Base-by-base conservation (phyloP, 2,113 vertebrate genomes). In the Hydropotes inermis region DNA sequence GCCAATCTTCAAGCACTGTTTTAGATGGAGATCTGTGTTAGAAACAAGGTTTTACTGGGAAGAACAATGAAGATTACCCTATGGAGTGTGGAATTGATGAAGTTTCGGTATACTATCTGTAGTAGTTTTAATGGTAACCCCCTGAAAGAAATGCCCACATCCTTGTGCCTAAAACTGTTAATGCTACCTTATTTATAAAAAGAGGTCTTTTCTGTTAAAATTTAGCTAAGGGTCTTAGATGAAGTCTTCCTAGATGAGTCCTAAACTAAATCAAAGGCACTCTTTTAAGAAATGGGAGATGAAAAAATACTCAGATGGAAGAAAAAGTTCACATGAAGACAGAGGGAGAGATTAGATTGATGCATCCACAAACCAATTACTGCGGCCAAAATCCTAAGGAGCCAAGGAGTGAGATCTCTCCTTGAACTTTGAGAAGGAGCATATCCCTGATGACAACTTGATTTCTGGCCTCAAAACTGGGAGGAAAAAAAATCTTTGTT, bases 391-490 rank as follows among this genome's bases (percentile, higher is more conserved):
- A 60, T 11, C 12, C 45, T 3, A 8, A 82, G 45, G 21, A 47
- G 4, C 7, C 21, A 45, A 85, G 25, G 23, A 52, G 57, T 58
- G 5, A 2, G 61, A 52, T 52, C 23, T 27, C 3, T 9, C 4
- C 8, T 45, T 5, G 30, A 43, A n/a, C 21, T 27, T n/a, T 25
- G 7, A 43, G 23, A 70, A 27, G 60, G 12, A 27, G 2, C 5
- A 1, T 7, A 4, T 27, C 3, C 21, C n/a, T 61, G 14, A 28
- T 6, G 9, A 6, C 2, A 47, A 2, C 5, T 23, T 27, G 43
- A 64, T 6, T 70, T 84, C 28, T n/a, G 57, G 28, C 7, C 7
- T 76, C 2, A 87, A 6, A 87, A 74, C 57, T 43, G 9, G 27
- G 12, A 33, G 60, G 78, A 55, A 50, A 55, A 55, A 28, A 74